phyloP scores from a whole-genome alignment of 2,797 vertebrate species.

The Acanthurus lineatus region DNA sequence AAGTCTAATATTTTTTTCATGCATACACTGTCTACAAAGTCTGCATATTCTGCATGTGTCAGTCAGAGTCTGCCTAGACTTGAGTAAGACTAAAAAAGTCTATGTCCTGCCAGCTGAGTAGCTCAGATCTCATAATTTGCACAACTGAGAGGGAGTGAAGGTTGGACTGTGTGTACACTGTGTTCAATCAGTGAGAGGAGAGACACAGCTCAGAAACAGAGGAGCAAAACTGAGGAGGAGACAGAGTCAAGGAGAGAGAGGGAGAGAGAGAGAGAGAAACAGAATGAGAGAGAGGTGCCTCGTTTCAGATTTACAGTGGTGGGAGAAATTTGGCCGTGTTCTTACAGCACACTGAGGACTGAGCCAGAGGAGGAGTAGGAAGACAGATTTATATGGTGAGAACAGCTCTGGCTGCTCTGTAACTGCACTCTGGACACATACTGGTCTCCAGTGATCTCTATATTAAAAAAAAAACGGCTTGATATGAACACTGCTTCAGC shows the following conservation, averaged over 20 bases:
- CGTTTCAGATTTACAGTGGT: constrained; percentile 82
- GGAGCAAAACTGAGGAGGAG: constrained; percentile 9
- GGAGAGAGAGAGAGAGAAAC: constrained; percentile 31
- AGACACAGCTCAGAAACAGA: not conserved
- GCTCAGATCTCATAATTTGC: not conserved
- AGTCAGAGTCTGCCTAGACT: not conserved
- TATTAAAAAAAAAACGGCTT: constrained; percentile 36
- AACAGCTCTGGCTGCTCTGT: constrained; percentile 68
- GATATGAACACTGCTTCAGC: constrained; percentile 17
- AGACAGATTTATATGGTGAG: constrained; percentile 78
- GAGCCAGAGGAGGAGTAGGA: constrained; percentile 68
- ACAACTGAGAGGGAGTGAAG: constrained; percentile 9
- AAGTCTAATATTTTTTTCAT: not conserved
- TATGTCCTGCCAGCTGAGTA: constrained; percentile 28
- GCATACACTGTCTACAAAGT: not conserved
- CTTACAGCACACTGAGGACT: constrained; percentile 69
- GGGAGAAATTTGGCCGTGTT: constrained; percentile 73
- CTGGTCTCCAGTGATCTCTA: constrained; percentile 60
- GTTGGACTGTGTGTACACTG: not conserved
- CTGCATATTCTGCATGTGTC: not conserved
- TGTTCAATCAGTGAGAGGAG: not conserved
- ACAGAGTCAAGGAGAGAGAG: constrained; percentile 6
- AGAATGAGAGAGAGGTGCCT: constrained; percentile 61
- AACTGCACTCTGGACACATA: constrained; percentile 42
- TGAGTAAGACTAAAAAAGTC: not conserved